Base-by-base conservation (phyloP, 1,140 invertebrate species). In the Globodera ellingtonae region DNA sequence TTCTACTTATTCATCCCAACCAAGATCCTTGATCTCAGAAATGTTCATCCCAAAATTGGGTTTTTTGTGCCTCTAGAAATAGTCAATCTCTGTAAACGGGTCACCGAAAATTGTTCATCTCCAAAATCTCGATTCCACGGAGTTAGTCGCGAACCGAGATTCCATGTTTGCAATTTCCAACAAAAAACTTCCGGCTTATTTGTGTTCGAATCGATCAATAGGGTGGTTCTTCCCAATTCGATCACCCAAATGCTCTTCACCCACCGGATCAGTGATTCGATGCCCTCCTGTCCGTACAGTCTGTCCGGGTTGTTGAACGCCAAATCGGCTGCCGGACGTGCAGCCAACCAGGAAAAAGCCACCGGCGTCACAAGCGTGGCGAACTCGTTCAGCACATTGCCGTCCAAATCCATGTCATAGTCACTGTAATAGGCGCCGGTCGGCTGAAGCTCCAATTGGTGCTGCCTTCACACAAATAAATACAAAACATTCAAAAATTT, bases 231-330 rank as follows among this genome's bases (percentile, higher is more conserved):
- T 24, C 24, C 24, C 24, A 24, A 24, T 24, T 24, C 24, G 24
- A 24, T 24, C 24, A 24, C 24, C 24, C 24, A 24, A 24, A 24
- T 24, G 24, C 24, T 24, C 24, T 24, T 76, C 15, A 35, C 80
- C 56, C 75, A 85, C 84, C 74, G 35, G 47, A 85, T 52, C 15
- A 86, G 56, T 50, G 47, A 76, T 48, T 85, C 84, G 15, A 85
- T 48, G 24, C 85, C 82, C n/a, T 73, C 66, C 21, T 71, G 67
- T 47, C 75, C 72, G 78, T 83, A 82, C 0, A 85, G 56, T 18
- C 50, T 21, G 72, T 84, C 82, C 48, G 84, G 84, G 75, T 85
- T 87, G 81, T 87, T 85, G 44, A 87, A 87, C 59, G 56, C 15
- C 35, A 65, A 47, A 21, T 46, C 21, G 13, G 80, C 47, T 7